Evolutionary conservation across 2,797 vertebrate species (phyloP).

Genomic region (Sphaeramia orbicularis): DNA sequence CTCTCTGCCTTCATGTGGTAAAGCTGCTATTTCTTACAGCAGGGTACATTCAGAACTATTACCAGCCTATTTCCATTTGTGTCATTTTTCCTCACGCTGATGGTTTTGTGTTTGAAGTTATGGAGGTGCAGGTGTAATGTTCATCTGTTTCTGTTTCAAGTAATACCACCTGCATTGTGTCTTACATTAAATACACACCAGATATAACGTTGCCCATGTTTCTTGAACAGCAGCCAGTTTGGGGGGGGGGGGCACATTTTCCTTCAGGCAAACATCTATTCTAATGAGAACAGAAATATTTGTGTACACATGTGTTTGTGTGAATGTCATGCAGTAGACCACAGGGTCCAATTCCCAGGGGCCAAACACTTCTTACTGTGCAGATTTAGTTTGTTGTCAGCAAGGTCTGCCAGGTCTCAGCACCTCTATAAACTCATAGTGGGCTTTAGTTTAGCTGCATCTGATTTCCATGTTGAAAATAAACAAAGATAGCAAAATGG

Average conservation of each 20-base stretch:
- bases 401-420: constrained; percentile 34
- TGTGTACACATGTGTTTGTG: constrained; percentile 20
- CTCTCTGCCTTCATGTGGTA: constrained; percentile 55
- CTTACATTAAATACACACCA: constrained; percentile 43
- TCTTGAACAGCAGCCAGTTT: constrained; percentile 34
- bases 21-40: constrained; percentile 61
- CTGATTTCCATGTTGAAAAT: constrained; percentile 75
- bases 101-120: constrained; percentile 65
- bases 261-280: constrained; percentile 17
- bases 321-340: neutral
- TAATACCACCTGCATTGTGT: constrained; percentile 40
- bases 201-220: constrained; percentile 22
- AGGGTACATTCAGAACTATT: constrained; percentile 45
- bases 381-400: constrained; percentile 53
- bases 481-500: constrained; percentile 63
- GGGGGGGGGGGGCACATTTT: constrained; percentile 8
- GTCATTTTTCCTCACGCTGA: constrained; percentile 58
- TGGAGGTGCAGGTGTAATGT: constrained; percentile 63
- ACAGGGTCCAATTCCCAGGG: constrained; percentile 3
- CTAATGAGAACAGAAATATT: neutral
- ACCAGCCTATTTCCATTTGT: constrained; percentile 63
- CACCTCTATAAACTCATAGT: constrained; percentile 22
- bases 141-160: constrained; percentile 49
- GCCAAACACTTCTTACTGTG: constrained; percentile 25
- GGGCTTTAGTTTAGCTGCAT: constrained; percentile 66